phyloP scores from a whole-genome alignment of 2,797 vertebrate genomes.

The Lepidocolaptes lacrymiger region DNA sequence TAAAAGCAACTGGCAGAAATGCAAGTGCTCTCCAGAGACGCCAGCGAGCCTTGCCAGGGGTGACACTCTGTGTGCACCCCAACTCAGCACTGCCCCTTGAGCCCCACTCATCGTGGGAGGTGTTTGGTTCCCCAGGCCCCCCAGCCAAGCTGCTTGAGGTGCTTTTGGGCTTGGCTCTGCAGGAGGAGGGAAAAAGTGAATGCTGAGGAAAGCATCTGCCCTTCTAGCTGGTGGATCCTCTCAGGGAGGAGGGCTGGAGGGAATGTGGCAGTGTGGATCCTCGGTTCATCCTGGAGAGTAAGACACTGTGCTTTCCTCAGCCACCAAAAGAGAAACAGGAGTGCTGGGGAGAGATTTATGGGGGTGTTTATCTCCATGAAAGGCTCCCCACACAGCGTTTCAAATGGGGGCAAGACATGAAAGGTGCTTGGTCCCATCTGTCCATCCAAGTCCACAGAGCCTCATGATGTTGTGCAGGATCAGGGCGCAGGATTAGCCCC shows the following conservation, averaged over 20 bases:
- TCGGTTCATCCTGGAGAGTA: fast-evolving
- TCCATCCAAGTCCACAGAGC: not conserved
- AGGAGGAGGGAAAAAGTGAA: not conserved
- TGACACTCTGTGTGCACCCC: not conserved
- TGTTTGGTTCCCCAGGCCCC: not conserved
- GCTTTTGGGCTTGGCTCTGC: not conserved
- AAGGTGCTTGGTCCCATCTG: not conserved
- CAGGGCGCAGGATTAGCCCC: not conserved
- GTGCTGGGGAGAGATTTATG: not conserved
- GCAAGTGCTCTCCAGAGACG: not conserved
- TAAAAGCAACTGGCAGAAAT: not conserved
- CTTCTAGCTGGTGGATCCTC: not conserved
- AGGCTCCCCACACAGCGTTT: not conserved
- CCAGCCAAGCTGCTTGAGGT: not conserved
- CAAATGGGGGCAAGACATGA: not conserved
- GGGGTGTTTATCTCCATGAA: not conserved
- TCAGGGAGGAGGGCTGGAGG: not conserved
- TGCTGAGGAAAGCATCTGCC: not conserved
- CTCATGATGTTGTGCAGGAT: not conserved
- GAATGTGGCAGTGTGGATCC: not conserved
- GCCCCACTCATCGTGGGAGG: not conserved
- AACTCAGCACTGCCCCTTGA: fast-evolving
- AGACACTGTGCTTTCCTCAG: not conserved
- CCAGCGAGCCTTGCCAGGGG: not conserved
- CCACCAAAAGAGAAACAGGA: not conserved